Evolutionary conservation across 2,113 vertebrate species (phyloP).

Genomic region (Seriola aureovittata): DNA sequence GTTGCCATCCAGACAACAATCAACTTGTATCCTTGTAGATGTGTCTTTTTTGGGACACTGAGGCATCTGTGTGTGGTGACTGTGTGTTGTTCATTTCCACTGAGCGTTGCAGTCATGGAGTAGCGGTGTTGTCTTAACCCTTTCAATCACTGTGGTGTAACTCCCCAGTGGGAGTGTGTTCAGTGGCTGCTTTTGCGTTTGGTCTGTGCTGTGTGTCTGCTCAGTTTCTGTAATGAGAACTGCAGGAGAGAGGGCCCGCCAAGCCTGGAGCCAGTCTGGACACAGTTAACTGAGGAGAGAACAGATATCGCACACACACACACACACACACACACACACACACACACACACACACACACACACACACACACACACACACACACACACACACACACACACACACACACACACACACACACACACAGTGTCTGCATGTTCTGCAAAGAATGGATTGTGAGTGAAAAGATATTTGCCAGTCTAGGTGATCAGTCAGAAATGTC

Average conservation of each 20-base stretch:
- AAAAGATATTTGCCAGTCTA: slow-evolving; percentile 16
- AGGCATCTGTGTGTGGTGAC: slow-evolving; percentile 3
- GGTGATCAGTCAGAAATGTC: slow-evolving; percentile 42
- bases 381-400: slow-evolving; percentile 26
- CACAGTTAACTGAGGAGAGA: slow-evolving; percentile 37
- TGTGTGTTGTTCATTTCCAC: slow-evolving; percentile 23
- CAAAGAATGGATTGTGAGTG: slow-evolving; percentile 9
- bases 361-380: slow-evolving; percentile 18
- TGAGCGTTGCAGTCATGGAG: slow-evolving; percentile 47
- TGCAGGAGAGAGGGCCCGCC: slow-evolving; percentile 58
- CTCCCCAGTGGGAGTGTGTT: slow-evolving; percentile 56
- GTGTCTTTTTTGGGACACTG: slow-evolving; percentile 1
- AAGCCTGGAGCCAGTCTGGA: slow-evolving; percentile 47
- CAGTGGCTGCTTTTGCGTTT: slow-evolving; percentile 39
- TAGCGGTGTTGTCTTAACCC: slow-evolving; percentile 60
- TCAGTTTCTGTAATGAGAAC: slow-evolving; percentile 67
- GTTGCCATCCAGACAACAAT: too few species aligned
- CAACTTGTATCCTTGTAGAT: neutral
- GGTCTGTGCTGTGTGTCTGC: slow-evolving; percentile 47
- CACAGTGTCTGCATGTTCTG: slow-evolving; percentile 16
- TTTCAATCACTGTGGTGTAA: slow-evolving; percentile 51
- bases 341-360: slow-evolving; percentile 5
- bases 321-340: slow-evolving; percentile 2
- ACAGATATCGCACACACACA: slow-evolving; percentile 7
- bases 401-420: slow-evolving; percentile 7